Base-by-base conservation (phyloP, 1,140 invertebrate genomes). In the Ooceraea biroi region DNA sequence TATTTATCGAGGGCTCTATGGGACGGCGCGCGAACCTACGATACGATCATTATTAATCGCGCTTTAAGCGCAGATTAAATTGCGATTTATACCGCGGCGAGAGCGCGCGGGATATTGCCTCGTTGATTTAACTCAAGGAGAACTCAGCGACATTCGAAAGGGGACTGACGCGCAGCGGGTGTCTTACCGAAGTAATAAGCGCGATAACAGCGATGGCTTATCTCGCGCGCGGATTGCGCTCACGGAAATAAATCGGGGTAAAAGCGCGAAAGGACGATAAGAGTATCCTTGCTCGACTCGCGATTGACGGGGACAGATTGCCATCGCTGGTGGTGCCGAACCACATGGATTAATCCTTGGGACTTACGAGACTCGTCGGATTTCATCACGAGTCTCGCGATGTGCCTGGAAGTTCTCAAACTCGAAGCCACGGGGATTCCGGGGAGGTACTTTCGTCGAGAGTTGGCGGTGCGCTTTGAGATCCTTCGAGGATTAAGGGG, bases 111-210 rank as follows among this genome's bases (percentile, higher is more conserved):
- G 44, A 7, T 7, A 58, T 71, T 80, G 36, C 41, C 50, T 80
- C 50, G 50, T 80, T 80, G 57, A 80, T 80, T 69, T 58, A 57
- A 57, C 36, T 57, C 65, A 86, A 89, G 86, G 84, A 77, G 80
- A n/a, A 84, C 83, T 85, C 77, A 48, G 89, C 80, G 82, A 83
- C 65, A 80, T 58, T 80, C 22, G 36, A 80, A 46, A 80, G 76
- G n/a, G 50, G 69, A 71, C 69, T 85, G 80, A 84, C 84, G 69
- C 41, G n/a, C 41, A 41, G 27, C 83, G 14, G 41, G 50, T 48
- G 36, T 30, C 22, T 61, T 72, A 41, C 52, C 57, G 69, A 83
- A 68, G 19, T 60, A 68, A 60, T 50, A 71, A 71, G 19, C 50
- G 3, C 19, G n/a, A n/a, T n/a, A n/a, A n/a, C n/a, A 36, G 36